Evolutionary conservation across 2,797 vertebrate species (phyloP).

Genomic region (Rhyacichthys aspro): DNA sequence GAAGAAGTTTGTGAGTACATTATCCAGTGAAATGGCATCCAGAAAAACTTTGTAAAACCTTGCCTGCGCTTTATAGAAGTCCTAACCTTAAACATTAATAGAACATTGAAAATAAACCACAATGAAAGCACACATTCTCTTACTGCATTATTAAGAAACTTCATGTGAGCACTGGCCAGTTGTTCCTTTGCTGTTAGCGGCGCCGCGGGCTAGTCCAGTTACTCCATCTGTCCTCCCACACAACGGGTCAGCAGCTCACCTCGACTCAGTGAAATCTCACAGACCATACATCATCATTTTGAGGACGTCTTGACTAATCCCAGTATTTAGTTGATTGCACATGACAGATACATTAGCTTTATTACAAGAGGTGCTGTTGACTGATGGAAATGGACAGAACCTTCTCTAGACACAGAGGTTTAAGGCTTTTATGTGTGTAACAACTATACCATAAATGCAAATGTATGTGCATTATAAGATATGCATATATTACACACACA

Average conservation of each 20-base stretch:
- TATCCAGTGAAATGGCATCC: no score
- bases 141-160: neutral
- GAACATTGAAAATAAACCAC: no score
- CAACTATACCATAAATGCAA: no score
- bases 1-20: no score
- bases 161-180: neutral
- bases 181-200: neutral
- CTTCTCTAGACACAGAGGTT: no score
- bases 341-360: neutral
- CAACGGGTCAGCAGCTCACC: neutral
- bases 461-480: no score
- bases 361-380: neutral
- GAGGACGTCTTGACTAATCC: neutral
- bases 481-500: no score
- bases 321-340: neutral
- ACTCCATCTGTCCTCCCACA: constrained; percentile 7
- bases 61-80: no score
- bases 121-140: neutral
- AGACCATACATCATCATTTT: constrained; percentile 4
- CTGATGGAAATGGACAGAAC: no score
- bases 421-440: no score
- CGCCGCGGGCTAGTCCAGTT: neutral
- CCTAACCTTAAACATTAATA: no score
- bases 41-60: no score
- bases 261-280: neutral